phyloP scores from a whole-genome alignment of 2,888 invertebrate species.

The Amphipoea oculea region DNA sequence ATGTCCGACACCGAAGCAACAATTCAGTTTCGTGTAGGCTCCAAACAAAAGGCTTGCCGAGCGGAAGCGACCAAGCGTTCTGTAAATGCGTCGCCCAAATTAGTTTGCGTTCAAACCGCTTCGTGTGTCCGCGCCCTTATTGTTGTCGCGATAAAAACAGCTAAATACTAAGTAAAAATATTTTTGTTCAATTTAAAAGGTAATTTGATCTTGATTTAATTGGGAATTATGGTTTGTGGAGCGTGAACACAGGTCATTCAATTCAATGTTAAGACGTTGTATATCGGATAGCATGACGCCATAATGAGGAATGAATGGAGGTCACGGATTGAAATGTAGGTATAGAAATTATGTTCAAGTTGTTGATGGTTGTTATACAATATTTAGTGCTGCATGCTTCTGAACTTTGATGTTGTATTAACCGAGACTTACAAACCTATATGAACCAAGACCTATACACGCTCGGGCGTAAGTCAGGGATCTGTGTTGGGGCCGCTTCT shows the following conservation, averaged over 20 bases:
- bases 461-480: not conserved
- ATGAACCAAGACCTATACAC: not conserved
- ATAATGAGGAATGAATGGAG: slow-evolving; percentile 48
- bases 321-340: slow-evolving; percentile 38
- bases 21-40: slow-evolving; percentile 34
- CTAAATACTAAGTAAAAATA: slow-evolving; percentile 52
- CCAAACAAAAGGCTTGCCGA: slow-evolving; percentile 44
- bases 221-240: slow-evolving; percentile 36
- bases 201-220: slow-evolving; percentile 57
- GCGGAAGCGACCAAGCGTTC: slow-evolving; percentile 7
- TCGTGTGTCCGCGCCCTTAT: slow-evolving; percentile 27
- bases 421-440: too few relatives aligned
- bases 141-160: slow-evolving; percentile 26
- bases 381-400: not conserved
- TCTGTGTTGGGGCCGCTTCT: not conserved
- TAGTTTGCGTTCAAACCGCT: slow-evolving; percentile 14
- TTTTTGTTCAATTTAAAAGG: slow-evolving; percentile 57
- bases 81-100: slow-evolving; percentile 21
- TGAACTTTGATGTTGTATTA: not conserved
- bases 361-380: not conserved
- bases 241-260: slow-evolving; percentile 61
- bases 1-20: slow-evolving; percentile 30
- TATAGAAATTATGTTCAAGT: not conserved
- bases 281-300: slow-evolving; percentile 43
- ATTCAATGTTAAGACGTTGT: slow-evolving; percentile 55